These are phyloP conservation scores for Acanthosepion esculentum DNA, from an alignment of 2,888 invertebrate species.

Conservation along the genomic window DNA sequence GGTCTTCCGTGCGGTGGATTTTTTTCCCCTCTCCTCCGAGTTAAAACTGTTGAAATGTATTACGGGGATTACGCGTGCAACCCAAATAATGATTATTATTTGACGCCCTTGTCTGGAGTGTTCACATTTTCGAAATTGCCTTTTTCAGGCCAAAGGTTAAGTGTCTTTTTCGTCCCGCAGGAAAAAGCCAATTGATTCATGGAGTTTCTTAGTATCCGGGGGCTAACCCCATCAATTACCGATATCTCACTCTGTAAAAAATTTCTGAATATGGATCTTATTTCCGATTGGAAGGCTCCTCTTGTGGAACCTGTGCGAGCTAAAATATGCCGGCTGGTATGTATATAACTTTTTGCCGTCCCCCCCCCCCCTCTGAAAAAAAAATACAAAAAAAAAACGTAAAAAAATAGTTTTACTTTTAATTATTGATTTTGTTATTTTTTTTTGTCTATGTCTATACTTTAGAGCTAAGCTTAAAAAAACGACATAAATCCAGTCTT, in stretches of 20 bases:
- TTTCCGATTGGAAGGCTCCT: slow-evolving; percentile 41
- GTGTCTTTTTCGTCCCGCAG: neutral
- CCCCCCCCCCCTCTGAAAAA: neutral
- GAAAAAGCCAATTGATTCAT: neutral
- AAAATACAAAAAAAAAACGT: neutral
- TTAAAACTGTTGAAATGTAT: neutral
- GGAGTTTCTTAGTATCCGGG: slow-evolving; percentile 22
- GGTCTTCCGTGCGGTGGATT: no score
- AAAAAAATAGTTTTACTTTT: no score
- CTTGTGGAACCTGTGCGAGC: neutral
- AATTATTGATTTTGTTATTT: no score
- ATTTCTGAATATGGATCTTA: slow-evolving; percentile 9
- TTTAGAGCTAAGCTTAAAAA: no score
- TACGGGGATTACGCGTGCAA: neutral
- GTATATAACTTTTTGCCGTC: neutral
- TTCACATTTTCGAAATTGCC: neutral
- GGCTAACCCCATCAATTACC: slow-evolving; percentile 11
- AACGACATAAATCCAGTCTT: no score
- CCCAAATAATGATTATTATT: neutral
- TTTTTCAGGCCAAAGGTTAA: neutral
- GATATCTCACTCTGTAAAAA: neutral
- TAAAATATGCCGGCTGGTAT: slow-evolving; percentile 46
- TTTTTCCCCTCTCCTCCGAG: neutral
- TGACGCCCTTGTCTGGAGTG: neutral
- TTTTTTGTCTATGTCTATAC: no score